A percentile compares a stretch with the other conserved stretches of the same genome.
These are phyloP conservation scores for Onthophagus sagittarius DNA, from an alignment of 2,888 invertebrate genomes.

Conservation along the genomic window DNA sequence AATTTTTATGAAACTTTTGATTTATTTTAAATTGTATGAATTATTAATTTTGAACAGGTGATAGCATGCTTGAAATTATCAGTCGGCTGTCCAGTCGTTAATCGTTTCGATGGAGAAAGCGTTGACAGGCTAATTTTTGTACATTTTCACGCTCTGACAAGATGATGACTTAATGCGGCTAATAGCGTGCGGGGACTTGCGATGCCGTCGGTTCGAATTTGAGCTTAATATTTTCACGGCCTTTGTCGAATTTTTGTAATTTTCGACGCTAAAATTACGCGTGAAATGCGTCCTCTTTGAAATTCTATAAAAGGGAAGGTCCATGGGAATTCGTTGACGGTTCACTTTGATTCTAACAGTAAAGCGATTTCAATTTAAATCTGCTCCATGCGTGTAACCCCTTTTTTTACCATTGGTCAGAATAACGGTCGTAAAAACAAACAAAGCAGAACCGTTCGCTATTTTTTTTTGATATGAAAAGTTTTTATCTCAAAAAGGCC, in stretches of 20 bases:
- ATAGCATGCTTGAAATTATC: not conserved
- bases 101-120: not conserved
- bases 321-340: not conserved
- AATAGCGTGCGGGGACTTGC: not conserved
- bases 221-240: not conserved
- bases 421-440: not conserved
- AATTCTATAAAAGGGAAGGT: not conserved
- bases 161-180: not conserved
- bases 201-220: not conserved
- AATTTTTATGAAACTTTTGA: not conserved
- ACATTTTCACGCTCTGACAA: not conserved
- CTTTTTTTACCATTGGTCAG: not conserved
- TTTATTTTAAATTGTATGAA: not conserved
- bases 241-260: not conserved
- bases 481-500: not conserved
- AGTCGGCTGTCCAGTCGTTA: not conserved
- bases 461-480: not conserved
- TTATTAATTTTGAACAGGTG: not conserved
- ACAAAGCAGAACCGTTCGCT: not conserved
- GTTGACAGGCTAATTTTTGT: not conserved
- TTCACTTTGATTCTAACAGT: not conserved
- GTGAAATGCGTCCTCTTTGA: not conserved
- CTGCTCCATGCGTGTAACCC: not conserved
- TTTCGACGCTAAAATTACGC: not conserved
- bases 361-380: not conserved